These are phyloP conservation scores for Notolabrus celidotus DNA, from an alignment of 2,797 vertebrate genomes.

Conservation along the genomic window DNA sequence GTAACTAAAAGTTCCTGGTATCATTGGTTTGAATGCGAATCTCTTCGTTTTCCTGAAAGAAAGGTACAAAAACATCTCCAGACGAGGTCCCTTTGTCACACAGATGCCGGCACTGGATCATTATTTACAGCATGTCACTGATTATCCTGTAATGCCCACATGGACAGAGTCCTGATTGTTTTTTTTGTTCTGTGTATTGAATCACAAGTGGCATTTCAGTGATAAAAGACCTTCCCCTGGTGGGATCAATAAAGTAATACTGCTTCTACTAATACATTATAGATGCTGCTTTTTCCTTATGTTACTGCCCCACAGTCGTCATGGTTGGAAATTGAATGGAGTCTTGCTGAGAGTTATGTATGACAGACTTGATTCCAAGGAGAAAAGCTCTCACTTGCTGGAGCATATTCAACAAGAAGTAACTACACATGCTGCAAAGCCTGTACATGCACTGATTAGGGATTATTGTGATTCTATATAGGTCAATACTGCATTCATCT, in stretches of 20 bases:
- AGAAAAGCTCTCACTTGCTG: neutral
- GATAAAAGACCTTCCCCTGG: conserved; percentile 50
- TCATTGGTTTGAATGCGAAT: too few species aligned
- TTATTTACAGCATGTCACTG: conserved; percentile 40
- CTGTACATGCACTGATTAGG: neutral
- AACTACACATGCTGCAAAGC: neutral
- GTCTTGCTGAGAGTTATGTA: neutral
- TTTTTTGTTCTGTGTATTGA: conserved; percentile 37
- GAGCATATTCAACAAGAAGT: neutral
- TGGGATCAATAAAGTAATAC: conserved; percentile 50
- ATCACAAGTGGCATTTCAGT: conserved; percentile 39
- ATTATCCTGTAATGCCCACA: conserved; percentile 31
- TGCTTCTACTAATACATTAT: conserved; percentile 44
- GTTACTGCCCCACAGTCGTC: conserved; percentile 8
- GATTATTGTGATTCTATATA: neutral
- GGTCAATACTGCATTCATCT: conserved; percentile 5
- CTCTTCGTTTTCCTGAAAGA: too few species aligned
- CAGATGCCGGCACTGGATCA: conserved; percentile 18
- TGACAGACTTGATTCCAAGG: neutral
- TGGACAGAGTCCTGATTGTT: conserved; percentile 37
- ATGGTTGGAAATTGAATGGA: neutral
- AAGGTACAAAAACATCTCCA: too few species aligned
- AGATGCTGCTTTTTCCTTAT: conserved; percentile 34
- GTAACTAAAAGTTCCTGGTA: too few species aligned
- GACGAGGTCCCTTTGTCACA: neutral